Evolutionary conservation across 2,113 vertebrate genomes (phyloP).

Genomic region (Marmota monax): DNA sequence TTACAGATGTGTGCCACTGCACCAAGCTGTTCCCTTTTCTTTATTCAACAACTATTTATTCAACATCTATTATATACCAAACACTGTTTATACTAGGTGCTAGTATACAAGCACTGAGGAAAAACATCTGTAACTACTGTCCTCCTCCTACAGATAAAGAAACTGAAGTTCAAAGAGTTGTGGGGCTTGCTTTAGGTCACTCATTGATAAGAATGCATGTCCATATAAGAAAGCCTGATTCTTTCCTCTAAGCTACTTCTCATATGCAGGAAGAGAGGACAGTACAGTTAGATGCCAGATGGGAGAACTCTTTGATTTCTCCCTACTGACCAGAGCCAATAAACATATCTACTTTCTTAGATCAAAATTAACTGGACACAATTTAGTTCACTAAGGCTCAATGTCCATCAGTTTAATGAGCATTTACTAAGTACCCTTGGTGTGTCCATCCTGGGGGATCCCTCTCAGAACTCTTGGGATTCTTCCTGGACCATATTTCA

Average conservation of each 20-base stretch:
- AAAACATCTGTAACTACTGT: not conserved
- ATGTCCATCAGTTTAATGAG: not conserved
- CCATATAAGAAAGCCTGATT: not conserved
- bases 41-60: not conserved
- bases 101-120: not conserved
- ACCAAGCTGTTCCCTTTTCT: not conserved
- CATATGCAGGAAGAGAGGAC: not conserved
- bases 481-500: not conserved
- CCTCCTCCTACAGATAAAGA: not conserved
- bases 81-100: not conserved
- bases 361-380: not conserved
- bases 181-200: not conserved
- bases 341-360: not conserved
- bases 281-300: too few relatives aligned
- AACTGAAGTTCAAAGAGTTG: not conserved
- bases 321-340: not conserved
- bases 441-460: not conserved
- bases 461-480: not conserved
- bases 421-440: not conserved
- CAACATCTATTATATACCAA: not conserved
- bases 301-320: not conserved
- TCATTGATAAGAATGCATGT: not conserved
- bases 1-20: too few relatives aligned
- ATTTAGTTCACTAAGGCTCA: not conserved
- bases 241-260: not conserved